A percentile compares a stretch with the other conserved stretches of the same genome.
Evolutionary conservation across 2,888 invertebrate genomes (phyloP).

Genomic region (Phalera bucephala): DNA sequence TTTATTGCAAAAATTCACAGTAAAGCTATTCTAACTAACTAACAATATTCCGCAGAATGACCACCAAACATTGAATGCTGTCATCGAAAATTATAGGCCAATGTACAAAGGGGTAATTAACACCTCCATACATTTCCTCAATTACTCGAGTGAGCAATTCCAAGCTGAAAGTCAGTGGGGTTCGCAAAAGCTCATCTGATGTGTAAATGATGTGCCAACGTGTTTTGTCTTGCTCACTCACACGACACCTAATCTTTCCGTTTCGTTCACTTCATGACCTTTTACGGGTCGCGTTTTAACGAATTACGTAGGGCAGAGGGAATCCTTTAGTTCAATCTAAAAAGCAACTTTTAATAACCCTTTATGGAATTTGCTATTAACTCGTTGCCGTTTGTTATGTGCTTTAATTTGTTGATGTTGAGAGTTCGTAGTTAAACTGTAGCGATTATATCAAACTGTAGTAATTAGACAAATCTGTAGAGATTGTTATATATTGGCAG

Average conservation of each 20-base stretch:
- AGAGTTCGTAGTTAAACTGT: not conserved
- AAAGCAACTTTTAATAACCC: conserved; percentile 34
- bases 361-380: not conserved
- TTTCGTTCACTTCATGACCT: conserved; percentile 11
- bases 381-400: conserved; percentile 2
- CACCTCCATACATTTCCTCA: conserved; percentile 36
- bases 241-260: conserved; percentile 2
- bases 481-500: too few species aligned
- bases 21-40: too few species aligned
- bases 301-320: conserved; percentile 37
- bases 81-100: not conserved
- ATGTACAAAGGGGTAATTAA: conserved; percentile 11
- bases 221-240: conserved; percentile 7
- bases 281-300: conserved; percentile 31
- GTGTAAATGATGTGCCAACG: conserved; percentile 63
- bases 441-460: conserved; percentile 4
- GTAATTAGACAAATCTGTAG: too few species aligned
- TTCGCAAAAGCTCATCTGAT: conserved; percentile 58
- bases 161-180: conserved; percentile 48
- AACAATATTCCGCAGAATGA: too few species aligned
- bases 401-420: conserved; percentile 10
- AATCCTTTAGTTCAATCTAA: conserved; percentile 46
- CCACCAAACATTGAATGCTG: not conserved
- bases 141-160: conserved; percentile 60
- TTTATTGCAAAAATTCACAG: too few species aligned